Base-by-base conservation (phyloP, 2,113 vertebrate genomes). In the Hiodon tergisus region DNA sequence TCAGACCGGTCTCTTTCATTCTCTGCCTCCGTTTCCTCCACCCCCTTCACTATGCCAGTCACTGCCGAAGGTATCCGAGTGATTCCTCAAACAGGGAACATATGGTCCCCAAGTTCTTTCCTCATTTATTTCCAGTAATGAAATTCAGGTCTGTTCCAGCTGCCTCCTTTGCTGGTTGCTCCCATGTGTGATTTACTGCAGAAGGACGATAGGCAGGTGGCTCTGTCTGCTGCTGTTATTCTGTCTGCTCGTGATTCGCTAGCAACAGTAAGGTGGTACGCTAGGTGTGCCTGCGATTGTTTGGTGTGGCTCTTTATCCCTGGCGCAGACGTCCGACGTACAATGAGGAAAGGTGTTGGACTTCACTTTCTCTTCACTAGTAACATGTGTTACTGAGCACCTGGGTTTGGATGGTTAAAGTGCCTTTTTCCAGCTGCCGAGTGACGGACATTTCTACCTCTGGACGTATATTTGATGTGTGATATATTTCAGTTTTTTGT, bases 41-140 rank as follows among this genome's bases (percentile, higher is more conserved):
- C 4, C 9, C 16, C 51, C 4, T 4, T 48, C 47, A 9, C 47
- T 73, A 60, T 31, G 72, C 72, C 72, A 48, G 61, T 54, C 65
- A 51, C 10, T 54, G 61, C 50, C 65, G 48, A 65, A 17, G 50
- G 51, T 73, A 9, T 73, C 51, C 51, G 46, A 66, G 46, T 31
- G 9, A 31, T 31, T n/a, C 46, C 63, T 72, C 50, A 46, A 62
- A 60, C 71, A 61, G 59, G 57, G 57, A 72, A 60, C 71, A 73
- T 73, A 65, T 73, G 72, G 72, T 73, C 60, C 17, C 16, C 48
- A 73, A 65, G 59, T 73, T 63, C 11, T 53, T 17, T 51, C 52
- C 72, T 66, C 59, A 66, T 65, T 72, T 72, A 72, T 72, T 72
- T 46, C 10, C 13, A 60, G 60, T 65, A 65, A 65, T 73, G 72